phyloP scores from a whole-genome alignment of 1,140 invertebrate species.

The Lasaia peninsularis region DNA sequence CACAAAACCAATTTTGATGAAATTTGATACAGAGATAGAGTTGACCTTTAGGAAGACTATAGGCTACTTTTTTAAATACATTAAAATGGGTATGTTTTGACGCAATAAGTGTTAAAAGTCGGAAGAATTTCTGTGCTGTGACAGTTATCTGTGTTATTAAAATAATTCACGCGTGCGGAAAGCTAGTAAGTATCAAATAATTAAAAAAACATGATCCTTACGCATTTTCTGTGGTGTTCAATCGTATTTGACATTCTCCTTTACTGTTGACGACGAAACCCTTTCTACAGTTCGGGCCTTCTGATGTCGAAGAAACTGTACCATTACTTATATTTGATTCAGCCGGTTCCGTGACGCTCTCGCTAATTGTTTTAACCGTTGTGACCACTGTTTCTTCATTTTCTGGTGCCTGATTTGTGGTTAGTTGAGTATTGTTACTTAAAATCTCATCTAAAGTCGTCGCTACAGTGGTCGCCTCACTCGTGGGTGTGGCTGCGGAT shows the following conservation, averaged over 20 bases:
- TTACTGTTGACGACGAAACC: conserved; percentile 61
- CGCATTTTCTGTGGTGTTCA: conserved; percentile 57
- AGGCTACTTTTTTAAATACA: too few species aligned
- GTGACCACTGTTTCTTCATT: conserved; percentile 20
- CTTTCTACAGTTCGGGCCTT: conserved; percentile 52
- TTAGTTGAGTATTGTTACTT: neutral
- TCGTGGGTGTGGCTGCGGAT: conserved; percentile 25
- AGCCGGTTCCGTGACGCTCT: conserved; percentile 24
- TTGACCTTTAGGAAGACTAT: too few species aligned
- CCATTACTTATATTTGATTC: conserved; percentile 22
- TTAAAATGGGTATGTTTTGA: too few species aligned
- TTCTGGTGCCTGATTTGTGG: conserved; percentile 13
- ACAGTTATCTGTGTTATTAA: too few species aligned
- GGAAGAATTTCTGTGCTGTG: too few species aligned
- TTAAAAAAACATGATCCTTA: conserved; percentile 35
- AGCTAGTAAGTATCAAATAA: too few species aligned
- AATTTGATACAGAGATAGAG: too few species aligned
- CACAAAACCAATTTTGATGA: too few species aligned
- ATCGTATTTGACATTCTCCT: conserved; percentile 63
- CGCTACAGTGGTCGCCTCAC: conserved; percentile 37
- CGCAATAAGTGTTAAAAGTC: too few species aligned
- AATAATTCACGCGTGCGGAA: too few species aligned
- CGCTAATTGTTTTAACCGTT: conserved; percentile 19
- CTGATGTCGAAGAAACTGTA: conserved; percentile 19
- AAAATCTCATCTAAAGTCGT: conserved; percentile 21